Evolutionary conservation across 2,113 vertebrate genomes (phyloP).

Genomic region (Isichthys henryi): DNA sequence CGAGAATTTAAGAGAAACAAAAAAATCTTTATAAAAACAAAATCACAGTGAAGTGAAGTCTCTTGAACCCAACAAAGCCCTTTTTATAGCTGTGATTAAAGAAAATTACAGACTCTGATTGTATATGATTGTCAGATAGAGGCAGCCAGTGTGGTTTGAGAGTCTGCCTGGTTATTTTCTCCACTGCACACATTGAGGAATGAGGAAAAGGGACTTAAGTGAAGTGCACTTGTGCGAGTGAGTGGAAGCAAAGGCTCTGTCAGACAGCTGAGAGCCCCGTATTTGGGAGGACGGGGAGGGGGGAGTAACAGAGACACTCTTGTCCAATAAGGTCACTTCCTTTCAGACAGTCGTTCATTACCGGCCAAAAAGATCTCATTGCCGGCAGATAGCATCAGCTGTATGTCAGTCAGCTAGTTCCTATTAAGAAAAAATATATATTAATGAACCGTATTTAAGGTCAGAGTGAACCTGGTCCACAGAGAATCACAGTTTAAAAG

Average conservation of each 20-base stretch:
- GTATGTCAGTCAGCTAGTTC: not conserved
- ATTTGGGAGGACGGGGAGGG: not conserved
- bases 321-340: not conserved
- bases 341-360: not conserved
- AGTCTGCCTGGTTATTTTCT: conserved; percentile 27
- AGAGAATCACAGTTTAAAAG: not conserved
- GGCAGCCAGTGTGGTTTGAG: conserved; percentile 36
- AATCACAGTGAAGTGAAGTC: conserved; percentile 15
- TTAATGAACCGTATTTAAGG: conserved; percentile 3
- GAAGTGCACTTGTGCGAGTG: not conserved
- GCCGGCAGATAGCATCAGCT: not conserved
- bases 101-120: conserved; percentile 46
- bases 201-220: not conserved
- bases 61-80: conserved; percentile 33
- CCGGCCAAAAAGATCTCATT: not conserved
- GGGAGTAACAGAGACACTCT: not conserved
- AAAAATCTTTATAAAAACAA: conserved; percentile 21
- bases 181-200: conserved; percentile 10
- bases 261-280: not conserved
- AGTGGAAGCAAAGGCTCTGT: not conserved
- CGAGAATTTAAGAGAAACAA: not conserved
- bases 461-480: not conserved
- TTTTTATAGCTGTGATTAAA: conserved; percentile 49
- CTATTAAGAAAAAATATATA: conserved; percentile 1
- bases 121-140: conserved; percentile 41